Conservation (phyloP, 2,888 invertebrate species). For the Phortica magna region DNA sequence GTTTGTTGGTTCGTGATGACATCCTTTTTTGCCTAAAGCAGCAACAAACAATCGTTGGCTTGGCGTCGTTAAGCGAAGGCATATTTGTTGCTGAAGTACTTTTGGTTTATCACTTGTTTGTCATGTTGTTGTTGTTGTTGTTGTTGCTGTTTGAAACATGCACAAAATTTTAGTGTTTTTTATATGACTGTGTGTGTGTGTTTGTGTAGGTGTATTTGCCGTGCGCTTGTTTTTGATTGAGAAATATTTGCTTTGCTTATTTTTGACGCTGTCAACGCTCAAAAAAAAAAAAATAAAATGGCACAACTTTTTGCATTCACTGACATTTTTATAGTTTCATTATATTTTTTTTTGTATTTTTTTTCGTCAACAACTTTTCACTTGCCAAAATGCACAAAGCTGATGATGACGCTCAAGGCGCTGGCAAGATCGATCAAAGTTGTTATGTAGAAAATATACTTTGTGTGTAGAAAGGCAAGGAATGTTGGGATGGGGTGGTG, state of each 20-base stretch:
- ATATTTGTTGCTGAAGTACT: too few relatives aligned
- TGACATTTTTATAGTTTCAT: not conserved
- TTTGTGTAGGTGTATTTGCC: not conserved
- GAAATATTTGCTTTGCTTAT: conserved; percentile 6
- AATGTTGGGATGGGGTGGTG: too few relatives aligned
- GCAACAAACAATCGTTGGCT: too few relatives aligned
- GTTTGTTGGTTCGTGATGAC: not conserved
- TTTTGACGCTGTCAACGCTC: not conserved
- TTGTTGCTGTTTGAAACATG: not conserved
- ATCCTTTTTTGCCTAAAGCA: not conserved
- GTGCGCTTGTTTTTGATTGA: not conserved
- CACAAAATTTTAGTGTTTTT: not conserved
- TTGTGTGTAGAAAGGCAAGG: too few relatives aligned
- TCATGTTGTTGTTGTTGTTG: too few relatives aligned
- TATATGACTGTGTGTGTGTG: too few relatives aligned
- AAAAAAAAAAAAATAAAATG: not conserved
- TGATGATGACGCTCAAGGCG: too few relatives aligned
- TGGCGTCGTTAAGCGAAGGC: too few relatives aligned
- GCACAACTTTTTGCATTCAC: not conserved
- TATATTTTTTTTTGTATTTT: not conserved
- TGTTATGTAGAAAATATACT: too few relatives aligned
- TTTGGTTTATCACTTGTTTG: too few relatives aligned
- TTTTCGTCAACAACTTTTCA: not conserved
- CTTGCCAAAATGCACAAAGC: too few relatives aligned
- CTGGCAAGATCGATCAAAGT: too few relatives aligned